A percentile compares a stretch with the other conserved stretches of the same genome.
Evolutionary conservation across 2,113 vertebrate genomes (phyloP).

Genomic region (Siphamia tubifer): DNA sequence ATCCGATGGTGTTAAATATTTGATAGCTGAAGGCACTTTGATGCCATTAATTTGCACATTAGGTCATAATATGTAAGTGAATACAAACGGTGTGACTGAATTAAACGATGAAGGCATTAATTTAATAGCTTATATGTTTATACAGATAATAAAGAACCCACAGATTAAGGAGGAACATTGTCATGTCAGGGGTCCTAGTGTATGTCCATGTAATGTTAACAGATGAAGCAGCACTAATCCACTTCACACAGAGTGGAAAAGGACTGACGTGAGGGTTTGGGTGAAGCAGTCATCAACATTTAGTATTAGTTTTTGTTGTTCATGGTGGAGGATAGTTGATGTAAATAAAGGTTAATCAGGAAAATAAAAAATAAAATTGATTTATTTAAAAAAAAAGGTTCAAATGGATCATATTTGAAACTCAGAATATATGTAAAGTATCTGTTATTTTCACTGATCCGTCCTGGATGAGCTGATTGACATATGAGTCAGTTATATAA

Average conservation of each 20-base stretch:
- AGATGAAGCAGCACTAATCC: neutral
- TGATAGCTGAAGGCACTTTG: slow-evolving; percentile 65
- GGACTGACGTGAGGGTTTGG: neutral
- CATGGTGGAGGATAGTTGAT: neutral
- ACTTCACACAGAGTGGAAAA: neutral
- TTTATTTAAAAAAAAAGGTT: no score
- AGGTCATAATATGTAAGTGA: slow-evolving; percentile 34
- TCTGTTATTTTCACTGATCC: no score
- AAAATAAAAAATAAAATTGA: no score
- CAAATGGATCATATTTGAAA: neutral
- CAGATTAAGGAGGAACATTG: neutral
- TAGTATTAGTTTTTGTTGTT: neutral
- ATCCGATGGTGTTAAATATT: slow-evolving; percentile 67
- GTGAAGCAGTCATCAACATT: no score
- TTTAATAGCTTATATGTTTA: slow-evolving; percentile 35
- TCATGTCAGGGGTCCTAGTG: slow-evolving; percentile 23
- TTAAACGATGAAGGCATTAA: slow-evolving; percentile 40
- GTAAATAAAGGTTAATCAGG: neutral
- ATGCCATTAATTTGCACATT: slow-evolving; percentile 45
- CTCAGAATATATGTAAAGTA: no score
- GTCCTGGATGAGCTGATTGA: no score
- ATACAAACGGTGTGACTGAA: slow-evolving; percentile 23
- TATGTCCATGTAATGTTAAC: neutral
- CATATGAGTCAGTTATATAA: no score
- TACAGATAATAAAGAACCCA: neutral